Percentiles rank a stretch among this genome's conserved stretches.
These are phyloP conservation scores for Pegoplata infirma DNA, from an alignment of 2,888 invertebrate genomes.

Conservation along the genomic window DNA sequence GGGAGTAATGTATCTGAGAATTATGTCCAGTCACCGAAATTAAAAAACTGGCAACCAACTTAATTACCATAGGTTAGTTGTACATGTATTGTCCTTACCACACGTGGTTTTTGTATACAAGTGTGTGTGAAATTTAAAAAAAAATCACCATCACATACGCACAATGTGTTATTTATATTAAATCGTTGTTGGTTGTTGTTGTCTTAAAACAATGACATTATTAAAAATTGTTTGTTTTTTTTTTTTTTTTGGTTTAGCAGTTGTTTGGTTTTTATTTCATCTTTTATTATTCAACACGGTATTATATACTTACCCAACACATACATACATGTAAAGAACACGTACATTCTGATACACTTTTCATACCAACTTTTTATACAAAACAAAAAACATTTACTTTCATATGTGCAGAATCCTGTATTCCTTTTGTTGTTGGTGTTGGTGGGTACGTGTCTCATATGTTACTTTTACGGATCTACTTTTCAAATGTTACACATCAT, in stretches of 20 bases:
- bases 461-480: background rate
- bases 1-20: too few relatives aligned
- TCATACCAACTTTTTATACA: background rate
- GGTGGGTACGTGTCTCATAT: background rate
- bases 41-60: too few relatives aligned
- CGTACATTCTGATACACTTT: background rate
- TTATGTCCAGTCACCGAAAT: too few relatives aligned
- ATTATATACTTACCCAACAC: constrained; percentile 1
- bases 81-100: background rate
- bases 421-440: background rate
- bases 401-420: background rate
- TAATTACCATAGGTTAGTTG: background rate
- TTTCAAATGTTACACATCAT: background rate
- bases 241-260: background rate
- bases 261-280: constrained; percentile 17
- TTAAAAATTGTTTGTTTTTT: constrained; percentile 20
- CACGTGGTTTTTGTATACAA: background rate
- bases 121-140: background rate
- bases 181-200: constrained; percentile 17
- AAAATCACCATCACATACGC: background rate
- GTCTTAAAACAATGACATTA: constrained; percentile 30
- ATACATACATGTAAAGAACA: too few relatives aligned
- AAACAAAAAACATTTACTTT: constrained; percentile 11
- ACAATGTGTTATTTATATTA: constrained; percentile 1
- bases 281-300: constrained; percentile 33